Evolutionary conservation across 2,888 invertebrate species (phyloP).

Genomic region (Drosophila melanocephala): DNA sequence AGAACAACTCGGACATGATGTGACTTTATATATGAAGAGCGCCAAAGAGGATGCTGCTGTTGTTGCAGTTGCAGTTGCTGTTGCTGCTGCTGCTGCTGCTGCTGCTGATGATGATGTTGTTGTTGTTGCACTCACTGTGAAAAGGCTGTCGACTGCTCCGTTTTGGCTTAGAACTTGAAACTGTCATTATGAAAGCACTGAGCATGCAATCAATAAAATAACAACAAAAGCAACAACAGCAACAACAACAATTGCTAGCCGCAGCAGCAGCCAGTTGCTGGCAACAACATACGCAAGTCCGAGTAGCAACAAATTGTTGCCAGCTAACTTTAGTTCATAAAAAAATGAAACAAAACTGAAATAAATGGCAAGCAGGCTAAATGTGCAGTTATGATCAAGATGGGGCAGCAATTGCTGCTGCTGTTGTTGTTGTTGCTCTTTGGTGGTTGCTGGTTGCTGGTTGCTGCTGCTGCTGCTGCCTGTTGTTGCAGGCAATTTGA

Average conservation of each 20-base stretch:
- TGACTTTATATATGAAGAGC: constrained; percentile 64
- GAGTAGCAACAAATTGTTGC: constrained; percentile 41
- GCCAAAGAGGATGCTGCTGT: constrained; percentile 55
- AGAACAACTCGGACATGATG: constrained; percentile 78
- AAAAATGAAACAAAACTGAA: constrained; percentile 67
- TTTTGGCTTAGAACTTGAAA: constrained; percentile 81
- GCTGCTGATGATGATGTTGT: constrained; percentile 28
- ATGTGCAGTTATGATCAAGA: constrained; percentile 79
- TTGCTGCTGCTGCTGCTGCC: constrained; percentile 37
- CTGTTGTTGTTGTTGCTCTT: constrained; percentile 16
- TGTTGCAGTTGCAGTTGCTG: constrained; percentile 8
- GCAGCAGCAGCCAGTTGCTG: constrained; percentile 22
- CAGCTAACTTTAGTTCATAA: constrained; percentile 53
- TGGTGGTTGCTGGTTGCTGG: constrained; percentile 33
- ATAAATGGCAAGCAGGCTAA: constrained; percentile 76
- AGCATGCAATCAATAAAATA: constrained; percentile 79
- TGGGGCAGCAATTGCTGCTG: constrained; percentile 48
- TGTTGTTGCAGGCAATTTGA: constrained; percentile 51
- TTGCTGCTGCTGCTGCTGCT: constrained; percentile 22
- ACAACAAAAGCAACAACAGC: constrained; percentile 30
- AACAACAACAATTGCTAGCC: constrained; percentile 17
- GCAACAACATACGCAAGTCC: constrained; percentile 11
- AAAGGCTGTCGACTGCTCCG: constrained; percentile 41
- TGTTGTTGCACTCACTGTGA: constrained; percentile 16
- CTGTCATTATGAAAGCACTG: constrained; percentile 79